Evolutionary conservation across 2,888 invertebrate genomes (phyloP), one percentile per base, ranked within the genome.

Genomic region (Caradrina clavipalpis): DNA sequence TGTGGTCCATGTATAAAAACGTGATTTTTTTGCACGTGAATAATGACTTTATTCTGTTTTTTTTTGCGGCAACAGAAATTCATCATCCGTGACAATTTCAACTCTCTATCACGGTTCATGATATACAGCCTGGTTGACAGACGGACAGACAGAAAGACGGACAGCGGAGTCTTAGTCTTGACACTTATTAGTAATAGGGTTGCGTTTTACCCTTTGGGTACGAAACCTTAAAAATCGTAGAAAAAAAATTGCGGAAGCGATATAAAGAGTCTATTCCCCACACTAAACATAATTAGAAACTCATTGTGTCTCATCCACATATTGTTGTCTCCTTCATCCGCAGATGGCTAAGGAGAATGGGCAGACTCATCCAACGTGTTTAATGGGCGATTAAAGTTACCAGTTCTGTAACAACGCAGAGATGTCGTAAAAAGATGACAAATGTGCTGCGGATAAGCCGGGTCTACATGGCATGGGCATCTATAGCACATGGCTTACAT

Each of bases 371-470:
- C 74, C 62, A 53, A 55, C 66, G 59, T 50, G 39, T 51, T 78
- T 78, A 78, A 78, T 75, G 62, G 78, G 39, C 65, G 56, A 70
- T 78, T 78, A 78, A 78, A 78, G 42, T 75, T 42, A 66, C 57
- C 67, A 66, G 69, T 59, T 65, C 67, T 70, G 67, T 68, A 75
- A 67, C 78, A 66, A 56, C 64, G 64, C 68, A 35, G 76, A 66
- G 45, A 61, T 72, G 77, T 61, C 79, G 75, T 78, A 71, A 78
- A 78, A 71, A 68, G 56, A 78, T 78, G 79, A 78, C 75, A 78
- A 78, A 78, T 70, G 79, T 51, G 55, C 45, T 53, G 62, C 35
- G 26, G 50, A 60, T 39, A 66, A 67, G 60, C 69, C 35, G 39
- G 45, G 74, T 11, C 57, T 45, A 63, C 51, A 73, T 53, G 49